phyloP scores from a whole-genome alignment of 2,113 vertebrate genomes.

The Dolichallabes microphthalmus region DNA sequence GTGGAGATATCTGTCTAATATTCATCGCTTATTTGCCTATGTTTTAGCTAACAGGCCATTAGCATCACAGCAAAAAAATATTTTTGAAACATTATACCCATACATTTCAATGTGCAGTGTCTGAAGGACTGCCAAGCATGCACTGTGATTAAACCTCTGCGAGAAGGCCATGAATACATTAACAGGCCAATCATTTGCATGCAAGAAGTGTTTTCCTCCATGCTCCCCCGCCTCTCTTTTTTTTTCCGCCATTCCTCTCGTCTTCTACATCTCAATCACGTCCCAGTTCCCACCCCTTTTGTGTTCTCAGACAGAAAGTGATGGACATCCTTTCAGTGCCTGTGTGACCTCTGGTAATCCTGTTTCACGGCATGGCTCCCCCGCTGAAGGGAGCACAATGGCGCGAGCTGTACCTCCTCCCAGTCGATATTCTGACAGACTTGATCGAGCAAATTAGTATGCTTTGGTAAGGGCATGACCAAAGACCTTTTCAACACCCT shows the following conservation, averaged over 20 bases:
- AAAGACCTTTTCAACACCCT: slow-evolving; percentile 96
- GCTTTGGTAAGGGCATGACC: slow-evolving; percentile 94
- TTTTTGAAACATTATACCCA: slow-evolving; percentile 21
- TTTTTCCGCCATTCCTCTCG: slow-evolving; percentile 67
- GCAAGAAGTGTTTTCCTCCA: slow-evolving; percentile 75
- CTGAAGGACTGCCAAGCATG: slow-evolving; percentile 32
- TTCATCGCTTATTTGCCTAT: not conserved
- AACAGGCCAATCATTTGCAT: slow-evolving; percentile 75
- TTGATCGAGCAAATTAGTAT: slow-evolving; percentile 99
- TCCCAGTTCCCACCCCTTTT: slow-evolving; percentile 81
- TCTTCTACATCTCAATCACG: slow-evolving; percentile 94
- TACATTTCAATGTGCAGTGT: slow-evolving; percentile 21
- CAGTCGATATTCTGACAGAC: slow-evolving; percentile 97
- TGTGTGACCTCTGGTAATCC: slow-evolving; percentile 99
- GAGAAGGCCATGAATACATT: slow-evolving; percentile 55
- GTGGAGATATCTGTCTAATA: not conserved
- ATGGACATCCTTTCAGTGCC: slow-evolving; percentile 94
- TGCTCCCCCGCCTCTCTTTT: slow-evolving; percentile 20
- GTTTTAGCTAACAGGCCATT: slow-evolving; percentile 3
- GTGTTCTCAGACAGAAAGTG: slow-evolving; percentile 88
- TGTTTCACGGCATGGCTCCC: slow-evolving; percentile 97
- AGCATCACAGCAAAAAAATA: not conserved
- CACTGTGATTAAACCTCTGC: slow-evolving; percentile 50
- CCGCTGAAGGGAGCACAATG: slow-evolving; percentile 92
- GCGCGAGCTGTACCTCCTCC: slow-evolving; percentile 89